These are phyloP conservation scores for Odontothrips loti DNA, from an alignment of 2,888 invertebrate species.

Conservation along the genomic window DNA sequence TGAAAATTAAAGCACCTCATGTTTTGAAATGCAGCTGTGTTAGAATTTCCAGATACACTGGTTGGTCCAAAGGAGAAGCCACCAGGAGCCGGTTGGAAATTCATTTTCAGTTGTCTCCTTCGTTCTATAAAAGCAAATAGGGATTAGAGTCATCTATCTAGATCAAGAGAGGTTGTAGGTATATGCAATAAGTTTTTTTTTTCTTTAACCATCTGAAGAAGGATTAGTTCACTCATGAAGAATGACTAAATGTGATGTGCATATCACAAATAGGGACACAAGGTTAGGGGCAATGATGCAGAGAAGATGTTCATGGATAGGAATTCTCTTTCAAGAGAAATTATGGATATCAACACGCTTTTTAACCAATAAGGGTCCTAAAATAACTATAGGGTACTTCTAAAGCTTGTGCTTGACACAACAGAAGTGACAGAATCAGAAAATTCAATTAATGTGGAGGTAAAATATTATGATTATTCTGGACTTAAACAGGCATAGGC, in stretches of 20 bases:
- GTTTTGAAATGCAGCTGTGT: background rate
- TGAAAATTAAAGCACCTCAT: background rate
- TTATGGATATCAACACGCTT: background rate
- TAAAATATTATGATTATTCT: background rate
- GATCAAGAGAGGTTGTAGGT: background rate
- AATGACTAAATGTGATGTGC: background rate
- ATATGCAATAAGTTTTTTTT: background rate
- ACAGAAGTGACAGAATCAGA: background rate
- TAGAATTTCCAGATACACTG: background rate
- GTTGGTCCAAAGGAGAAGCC: background rate
- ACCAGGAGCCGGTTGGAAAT: background rate
- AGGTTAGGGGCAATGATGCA: background rate
- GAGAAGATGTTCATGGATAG: background rate
- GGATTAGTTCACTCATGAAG: background rate
- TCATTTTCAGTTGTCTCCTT: conserved; percentile 10
- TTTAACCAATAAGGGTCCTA: background rate
- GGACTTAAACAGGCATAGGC: background rate
- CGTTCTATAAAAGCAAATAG: background rate
- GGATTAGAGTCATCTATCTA: background rate
- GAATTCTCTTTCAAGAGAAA: background rate
- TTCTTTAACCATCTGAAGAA: background rate
- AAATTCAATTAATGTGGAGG: background rate
- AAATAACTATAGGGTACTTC: background rate
- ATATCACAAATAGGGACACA: background rate
- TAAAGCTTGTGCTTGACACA: background rate